Percentiles rank a stretch among this genome's conserved stretches.
phyloP scores from a whole-genome alignment of 2,797 vertebrate genomes.

The Cyprinella venusta region DNA sequence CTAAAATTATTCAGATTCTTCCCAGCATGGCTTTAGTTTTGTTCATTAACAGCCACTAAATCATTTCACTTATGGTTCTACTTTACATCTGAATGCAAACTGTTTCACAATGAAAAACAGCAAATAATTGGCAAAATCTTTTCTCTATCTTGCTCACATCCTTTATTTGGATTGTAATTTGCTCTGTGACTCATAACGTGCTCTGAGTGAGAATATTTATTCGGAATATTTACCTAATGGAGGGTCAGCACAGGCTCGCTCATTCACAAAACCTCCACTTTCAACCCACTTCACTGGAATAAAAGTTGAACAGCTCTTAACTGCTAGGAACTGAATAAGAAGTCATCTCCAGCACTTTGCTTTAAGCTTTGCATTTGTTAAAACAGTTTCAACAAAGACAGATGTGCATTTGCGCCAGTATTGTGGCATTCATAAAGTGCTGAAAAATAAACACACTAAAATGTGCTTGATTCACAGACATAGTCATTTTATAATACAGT shows the following conservation, averaged over 20 bases:
- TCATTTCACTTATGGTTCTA: constrained; percentile 35
- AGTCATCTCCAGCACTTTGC: constrained; percentile 11
- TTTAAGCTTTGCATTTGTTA: constrained; percentile 23
- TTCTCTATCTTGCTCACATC: constrained; percentile 43
- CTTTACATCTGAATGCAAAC: constrained; percentile 56
- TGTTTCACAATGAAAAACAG: constrained; percentile 34
- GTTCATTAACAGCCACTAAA: constrained; percentile 43
- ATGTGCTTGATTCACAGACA: neutral
- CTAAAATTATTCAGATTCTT: constrained; percentile 38
- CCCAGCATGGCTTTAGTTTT: constrained; percentile 18
- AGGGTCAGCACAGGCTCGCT: constrained; percentile 22
- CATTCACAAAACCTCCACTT: constrained; percentile 44
- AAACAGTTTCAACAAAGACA: constrained; percentile 6
- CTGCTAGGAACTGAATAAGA: constrained; percentile 12
- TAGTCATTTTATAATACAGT: neutral
- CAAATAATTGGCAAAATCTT: constrained; percentile 12
- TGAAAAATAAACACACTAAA: constrained; percentile 18
- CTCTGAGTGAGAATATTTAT: constrained; percentile 47
- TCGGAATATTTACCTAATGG: constrained; percentile 52
- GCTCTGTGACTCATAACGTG: constrained; percentile 51
- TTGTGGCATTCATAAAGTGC: neutral
- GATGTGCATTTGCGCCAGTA: constrained; percentile 5
- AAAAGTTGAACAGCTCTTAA: constrained; percentile 13
- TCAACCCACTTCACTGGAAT: constrained; percentile 22
- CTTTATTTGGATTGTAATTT: constrained; percentile 46